phyloP scores from a whole-genome alignment of 2,888 invertebrate genomes.

The Volucella bombylans region DNA sequence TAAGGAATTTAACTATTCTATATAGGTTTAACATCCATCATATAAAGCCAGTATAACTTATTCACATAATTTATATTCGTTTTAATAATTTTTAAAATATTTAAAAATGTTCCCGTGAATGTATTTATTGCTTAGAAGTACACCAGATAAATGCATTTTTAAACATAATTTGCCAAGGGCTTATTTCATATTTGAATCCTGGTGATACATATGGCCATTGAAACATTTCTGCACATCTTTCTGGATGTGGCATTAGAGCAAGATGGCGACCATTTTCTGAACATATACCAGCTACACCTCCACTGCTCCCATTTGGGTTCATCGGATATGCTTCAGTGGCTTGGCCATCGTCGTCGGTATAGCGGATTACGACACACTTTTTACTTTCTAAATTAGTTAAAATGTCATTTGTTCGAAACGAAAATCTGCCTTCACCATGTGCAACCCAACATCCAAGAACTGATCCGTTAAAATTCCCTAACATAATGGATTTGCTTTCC shows the following conservation, averaged over 20 bases:
- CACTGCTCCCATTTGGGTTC: constrained; percentile 95
- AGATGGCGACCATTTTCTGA: constrained; percentile 95
- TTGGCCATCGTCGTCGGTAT: constrained; percentile 90
- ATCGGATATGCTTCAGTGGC: constrained; percentile 93
- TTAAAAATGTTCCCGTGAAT: neutral
- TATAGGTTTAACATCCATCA: too few relatives aligned
- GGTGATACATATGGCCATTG: constrained; percentile 91
- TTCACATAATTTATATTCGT: constrained; percentile 6
- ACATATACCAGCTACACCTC: constrained; percentile 94
- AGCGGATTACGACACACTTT: constrained; percentile 90
- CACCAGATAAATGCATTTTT: constrained; percentile 92
- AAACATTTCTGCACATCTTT: constrained; percentile 94
- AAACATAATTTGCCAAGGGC: constrained; percentile 97
- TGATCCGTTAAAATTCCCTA: constrained; percentile 93
- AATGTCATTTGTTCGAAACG: constrained; percentile 84
- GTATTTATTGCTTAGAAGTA: constrained; percentile 66
- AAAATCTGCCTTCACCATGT: constrained; percentile 95
- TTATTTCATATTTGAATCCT: constrained; percentile 84
- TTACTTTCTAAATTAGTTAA: constrained; percentile 83
- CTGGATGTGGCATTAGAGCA: constrained; percentile 99
- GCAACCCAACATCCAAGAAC: constrained; percentile 97
- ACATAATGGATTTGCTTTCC: constrained; percentile 88
- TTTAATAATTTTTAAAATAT: constrained; percentile 7
- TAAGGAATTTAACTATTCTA: too few relatives aligned
- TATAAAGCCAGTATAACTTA: too few relatives aligned